Evolutionary conservation across 2,113 vertebrate genomes (phyloP).

Genomic region (Pterocles orientalis): DNA sequence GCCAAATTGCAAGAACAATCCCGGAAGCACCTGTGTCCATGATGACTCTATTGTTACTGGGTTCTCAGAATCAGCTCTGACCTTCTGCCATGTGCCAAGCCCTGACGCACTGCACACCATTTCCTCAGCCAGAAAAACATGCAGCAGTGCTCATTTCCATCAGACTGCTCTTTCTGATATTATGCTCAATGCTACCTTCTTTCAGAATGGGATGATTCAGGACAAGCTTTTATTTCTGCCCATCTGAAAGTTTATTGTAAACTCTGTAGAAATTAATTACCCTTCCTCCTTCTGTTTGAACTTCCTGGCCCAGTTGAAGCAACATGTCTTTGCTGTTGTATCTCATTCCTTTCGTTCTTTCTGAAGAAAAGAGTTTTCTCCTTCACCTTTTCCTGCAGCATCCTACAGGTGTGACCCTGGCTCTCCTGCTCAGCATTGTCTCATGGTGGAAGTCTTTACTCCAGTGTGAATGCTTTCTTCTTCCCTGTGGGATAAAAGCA

Average conservation of each 20-base stretch:
- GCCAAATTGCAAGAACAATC: slow-evolving; percentile 62
- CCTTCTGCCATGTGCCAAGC: background rate
- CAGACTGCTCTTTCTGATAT: background rate
- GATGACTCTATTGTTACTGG: slow-evolving; percentile 66
- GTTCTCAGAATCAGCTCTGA: slow-evolving; percentile 28
- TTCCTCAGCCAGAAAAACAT: background rate
- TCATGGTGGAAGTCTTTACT: background rate
- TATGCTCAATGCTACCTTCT: background rate
- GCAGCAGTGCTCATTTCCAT: background rate
- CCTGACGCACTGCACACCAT: background rate
- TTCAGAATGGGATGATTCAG: background rate
- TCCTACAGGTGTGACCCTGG: background rate
- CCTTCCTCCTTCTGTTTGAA: background rate
- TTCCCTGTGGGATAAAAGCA: background rate
- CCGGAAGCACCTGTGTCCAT: slow-evolving; percentile 78
- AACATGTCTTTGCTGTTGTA: background rate
- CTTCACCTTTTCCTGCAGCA: background rate
- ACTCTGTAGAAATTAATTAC: background rate
- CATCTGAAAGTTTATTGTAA: background rate
- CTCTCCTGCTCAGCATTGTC: rapidly evolving
- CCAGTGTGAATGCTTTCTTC: background rate
- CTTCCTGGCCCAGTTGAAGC: background rate
- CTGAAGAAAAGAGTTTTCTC: background rate
- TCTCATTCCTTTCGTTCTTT: background rate
- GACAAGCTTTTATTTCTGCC: background rate